Percentiles rank a stretch among this genome's conserved stretches.
phyloP scores from a whole-genome alignment of 2,113 vertebrate genomes.

The Vireo altiloquus region DNA sequence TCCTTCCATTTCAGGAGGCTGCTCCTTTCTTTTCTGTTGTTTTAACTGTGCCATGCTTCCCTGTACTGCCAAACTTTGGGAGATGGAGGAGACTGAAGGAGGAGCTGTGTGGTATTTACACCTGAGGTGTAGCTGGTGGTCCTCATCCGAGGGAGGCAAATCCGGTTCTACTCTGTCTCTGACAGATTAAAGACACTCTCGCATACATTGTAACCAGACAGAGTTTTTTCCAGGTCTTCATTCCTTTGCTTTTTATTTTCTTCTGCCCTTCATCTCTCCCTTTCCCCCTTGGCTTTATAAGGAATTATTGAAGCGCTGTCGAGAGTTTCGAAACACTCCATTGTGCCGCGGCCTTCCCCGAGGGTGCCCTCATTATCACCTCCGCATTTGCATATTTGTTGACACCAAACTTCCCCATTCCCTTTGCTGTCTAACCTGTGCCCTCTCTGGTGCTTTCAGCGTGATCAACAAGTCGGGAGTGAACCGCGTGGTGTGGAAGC shows the following conservation, averaged over 20 bases:
- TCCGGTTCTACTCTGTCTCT: not conserved
- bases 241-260: not conserved
- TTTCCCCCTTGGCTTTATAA: not conserved
- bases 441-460: constrained; percentile 56
- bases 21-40: not conserved
- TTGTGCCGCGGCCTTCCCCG: not conserved
- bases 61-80: not conserved
- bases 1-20: not conserved
- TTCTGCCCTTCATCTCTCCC: not conserved
- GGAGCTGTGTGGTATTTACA: not conserved
- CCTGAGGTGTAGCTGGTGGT: not conserved
- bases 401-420: fast-evolving
- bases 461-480: constrained; percentile 98
- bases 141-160: not conserved
- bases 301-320: not conserved
- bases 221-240: not conserved
- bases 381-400: not conserved
- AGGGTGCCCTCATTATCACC: not conserved
- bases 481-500: constrained; percentile 97
- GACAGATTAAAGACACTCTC: not conserved
- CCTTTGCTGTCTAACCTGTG: not conserved
- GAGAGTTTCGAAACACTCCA: not conserved
- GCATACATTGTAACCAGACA: not conserved
- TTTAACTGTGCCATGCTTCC: not conserved
- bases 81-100: not conserved